Evolutionary conservation across 2,113 vertebrate species (phyloP).

Genomic region (Camelus bactrianus): DNA sequence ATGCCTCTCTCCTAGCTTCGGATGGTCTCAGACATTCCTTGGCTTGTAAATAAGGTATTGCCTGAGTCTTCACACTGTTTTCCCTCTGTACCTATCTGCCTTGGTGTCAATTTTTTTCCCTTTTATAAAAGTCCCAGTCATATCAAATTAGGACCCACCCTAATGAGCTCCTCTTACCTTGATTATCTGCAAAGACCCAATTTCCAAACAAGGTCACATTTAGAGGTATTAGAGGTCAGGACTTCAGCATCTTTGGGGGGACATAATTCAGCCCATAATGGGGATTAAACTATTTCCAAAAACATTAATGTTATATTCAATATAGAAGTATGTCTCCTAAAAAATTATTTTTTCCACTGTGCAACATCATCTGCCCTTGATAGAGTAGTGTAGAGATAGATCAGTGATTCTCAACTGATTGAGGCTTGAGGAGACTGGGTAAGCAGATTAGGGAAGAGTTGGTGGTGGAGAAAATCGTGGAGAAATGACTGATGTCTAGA

Average conservation of each 20-base stretch:
- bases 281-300: not conserved
- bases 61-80: not conserved
- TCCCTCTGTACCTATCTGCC: not conserved
- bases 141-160: not conserved
- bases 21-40: not conserved
- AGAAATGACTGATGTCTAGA: not conserved
- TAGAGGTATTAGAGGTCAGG: not conserved
- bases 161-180: not conserved
- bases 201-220: slow-evolving; percentile 7
- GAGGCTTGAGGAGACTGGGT: not conserved
- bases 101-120: not conserved
- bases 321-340: not conserved
- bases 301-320: not conserved
- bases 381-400: not conserved
- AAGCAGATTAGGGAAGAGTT: not conserved
- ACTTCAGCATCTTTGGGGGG: not conserved
- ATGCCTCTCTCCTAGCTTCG: not conserved
- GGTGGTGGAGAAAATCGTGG: not conserved
- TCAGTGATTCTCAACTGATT: not conserved
- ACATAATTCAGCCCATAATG: not conserved
- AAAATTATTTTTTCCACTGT: not conserved
- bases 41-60: not conserved
- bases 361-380: not conserved
- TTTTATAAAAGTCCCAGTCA: not conserved
- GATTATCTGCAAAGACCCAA: not conserved